A percentile compares a stretch with the other conserved stretches of the same genome.
Conservation (phyloP, 2,113 vertebrate genomes). For the Cottus gobio region DNA sequence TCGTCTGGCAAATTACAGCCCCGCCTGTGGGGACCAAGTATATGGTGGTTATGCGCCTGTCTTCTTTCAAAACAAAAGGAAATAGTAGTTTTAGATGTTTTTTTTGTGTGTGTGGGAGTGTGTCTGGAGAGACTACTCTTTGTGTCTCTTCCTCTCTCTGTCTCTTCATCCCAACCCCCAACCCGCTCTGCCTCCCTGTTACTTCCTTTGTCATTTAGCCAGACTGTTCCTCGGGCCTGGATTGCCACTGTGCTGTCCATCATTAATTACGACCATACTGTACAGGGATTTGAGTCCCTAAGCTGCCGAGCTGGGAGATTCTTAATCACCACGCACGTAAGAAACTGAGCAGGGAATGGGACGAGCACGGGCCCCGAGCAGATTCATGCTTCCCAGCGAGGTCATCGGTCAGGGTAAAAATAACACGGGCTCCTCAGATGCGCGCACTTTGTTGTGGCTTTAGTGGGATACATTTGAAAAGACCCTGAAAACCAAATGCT, state of each 20-base stretch:
- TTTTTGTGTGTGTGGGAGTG: slow-evolving; percentile 25
- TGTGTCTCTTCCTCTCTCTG: slow-evolving; percentile 62
- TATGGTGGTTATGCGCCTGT: slow-evolving; percentile 27
- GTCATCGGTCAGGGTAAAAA: slow-evolving; percentile 66
- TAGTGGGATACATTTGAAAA: slow-evolving; percentile 21
- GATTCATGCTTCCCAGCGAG: slow-evolving; percentile 55
- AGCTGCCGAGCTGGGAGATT: slow-evolving; percentile 67
- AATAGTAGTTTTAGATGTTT: slow-evolving; percentile 64
- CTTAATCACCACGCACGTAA: slow-evolving; percentile 68
- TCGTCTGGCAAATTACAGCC: slow-evolving; percentile 69
- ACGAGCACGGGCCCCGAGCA: slow-evolving; percentile 40
- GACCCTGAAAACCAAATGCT: background rate
- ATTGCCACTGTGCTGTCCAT: slow-evolving; percentile 61
- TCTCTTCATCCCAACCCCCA: slow-evolving; percentile 57
- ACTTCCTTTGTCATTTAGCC: slow-evolving; percentile 69
- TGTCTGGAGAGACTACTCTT: slow-evolving; percentile 50
- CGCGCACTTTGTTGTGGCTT: slow-evolving; percentile 46
- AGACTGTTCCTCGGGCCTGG: slow-evolving; percentile 26
- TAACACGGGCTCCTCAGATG: slow-evolving; percentile 49
- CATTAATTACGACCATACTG: slow-evolving; percentile 76
- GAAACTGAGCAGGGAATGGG: slow-evolving; percentile 49
- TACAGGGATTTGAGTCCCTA: slow-evolving; percentile 69
- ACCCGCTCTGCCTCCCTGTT: slow-evolving; percentile 40
- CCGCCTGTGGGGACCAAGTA: slow-evolving; percentile 30
- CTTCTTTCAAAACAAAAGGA: slow-evolving; percentile 72